Base-by-base conservation (phyloP, 2,888 invertebrate genomes). In the Amiota mariae region DNA sequence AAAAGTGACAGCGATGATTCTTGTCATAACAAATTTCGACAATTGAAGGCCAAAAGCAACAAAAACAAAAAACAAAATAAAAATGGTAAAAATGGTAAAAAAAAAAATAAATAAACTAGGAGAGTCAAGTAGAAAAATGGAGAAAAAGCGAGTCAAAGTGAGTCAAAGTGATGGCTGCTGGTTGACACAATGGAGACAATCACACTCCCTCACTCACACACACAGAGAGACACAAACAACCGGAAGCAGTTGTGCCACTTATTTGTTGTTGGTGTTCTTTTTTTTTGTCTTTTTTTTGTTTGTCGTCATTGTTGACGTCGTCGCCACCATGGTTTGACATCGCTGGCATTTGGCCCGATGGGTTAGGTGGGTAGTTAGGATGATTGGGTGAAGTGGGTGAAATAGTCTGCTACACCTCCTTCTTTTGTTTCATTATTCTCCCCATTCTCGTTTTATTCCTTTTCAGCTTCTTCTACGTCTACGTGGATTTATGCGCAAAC, bases 11-110 rank as follows among this genome's bases (percentile, higher is more conserved):
- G 81, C 85, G 82, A 84, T 87, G 87, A 87, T 85, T 87, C 85
- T 86, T 87, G 86, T 87, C 86, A 87, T 85, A 87, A 84, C 85
- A 84, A 84, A 87, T 84, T 81, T 82, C 78, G 84, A 74, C 84
- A 78, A 81, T 81, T 81, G 81, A 76, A 79, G 80, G 75, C 66
- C 71, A 70, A 75, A 66, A 70, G 67, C 74, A 72, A 54, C 46
- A 20, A 59, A 18, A 51, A 66, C 13, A 18, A 36, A 36, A 36
- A 24, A 24, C 1, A 1, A 71, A 46, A 24, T 3, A 15, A 11
- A 56, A 24, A 59, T 46, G 49, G 9, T n/a, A 15, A 51, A 15
- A 49, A 48, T 10, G 15, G 13, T 13, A 24, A 24, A 70, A 54
- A 54, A 20, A 54, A n/a, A n/a, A n/a, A n/a, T n/a, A n/a, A n/a